Percentiles rank a stretch among this genome's conserved stretches.
Conservation (phyloP, 37 sponge, comb jelly and placozoan species). For the Chondrilla cf. caribensis region DNA sequence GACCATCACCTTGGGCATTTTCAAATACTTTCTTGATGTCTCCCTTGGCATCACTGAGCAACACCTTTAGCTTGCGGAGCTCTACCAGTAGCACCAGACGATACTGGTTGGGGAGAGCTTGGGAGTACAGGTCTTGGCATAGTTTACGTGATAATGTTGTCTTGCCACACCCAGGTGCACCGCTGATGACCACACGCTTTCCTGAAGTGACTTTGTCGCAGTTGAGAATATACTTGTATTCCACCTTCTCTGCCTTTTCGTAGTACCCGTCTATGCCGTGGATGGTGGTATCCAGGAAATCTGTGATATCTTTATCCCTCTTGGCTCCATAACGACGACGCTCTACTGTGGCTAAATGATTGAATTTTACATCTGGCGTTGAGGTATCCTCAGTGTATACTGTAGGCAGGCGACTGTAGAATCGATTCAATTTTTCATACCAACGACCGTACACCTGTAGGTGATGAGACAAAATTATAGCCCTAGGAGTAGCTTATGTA, state of each 20-base stretch:
- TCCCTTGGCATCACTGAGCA: background rate
- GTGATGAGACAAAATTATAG: too few species aligned
- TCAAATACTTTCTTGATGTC: too few species aligned
- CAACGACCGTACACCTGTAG: too few species aligned
- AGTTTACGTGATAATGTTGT: background rate
- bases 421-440: too few species aligned
- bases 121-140: background rate
- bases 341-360: background rate
- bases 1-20: too few species aligned
- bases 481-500: too few species aligned
- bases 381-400: background rate
- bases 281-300: background rate
- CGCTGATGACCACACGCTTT: background rate
- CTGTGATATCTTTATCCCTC: background rate
- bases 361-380: background rate
- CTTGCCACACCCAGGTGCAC: background rate
- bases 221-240: background rate
- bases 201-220: background rate
- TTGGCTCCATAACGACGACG: background rate
- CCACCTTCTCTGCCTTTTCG: background rate
- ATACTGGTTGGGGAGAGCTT: background rate
- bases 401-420: too few species aligned
- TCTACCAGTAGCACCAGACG: background rate
- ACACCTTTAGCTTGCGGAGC: background rate
- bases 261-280: background rate